Conservation (phyloP, 1,140 invertebrate genomes). For the Achroia grisella region DNA sequence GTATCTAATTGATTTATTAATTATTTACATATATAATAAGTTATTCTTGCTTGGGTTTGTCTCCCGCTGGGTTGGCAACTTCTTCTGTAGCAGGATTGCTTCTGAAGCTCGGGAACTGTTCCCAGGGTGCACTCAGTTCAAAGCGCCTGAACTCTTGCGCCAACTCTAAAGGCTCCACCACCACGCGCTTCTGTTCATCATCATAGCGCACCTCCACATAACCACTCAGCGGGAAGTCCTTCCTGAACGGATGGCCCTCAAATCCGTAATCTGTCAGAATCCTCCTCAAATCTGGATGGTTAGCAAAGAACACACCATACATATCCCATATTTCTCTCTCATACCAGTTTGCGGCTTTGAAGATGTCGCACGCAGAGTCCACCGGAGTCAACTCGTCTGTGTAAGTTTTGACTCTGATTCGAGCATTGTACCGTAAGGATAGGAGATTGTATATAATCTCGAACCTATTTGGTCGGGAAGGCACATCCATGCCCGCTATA, state of each 20-base stretch:
- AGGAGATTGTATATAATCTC: constrained; percentile 97
- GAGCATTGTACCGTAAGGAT: constrained; percentile 91
- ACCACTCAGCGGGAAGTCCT: constrained; percentile 97
- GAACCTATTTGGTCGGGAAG: constrained; percentile 87
- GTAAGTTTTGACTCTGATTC: constrained; percentile 97
- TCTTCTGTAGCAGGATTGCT: constrained; percentile 75
- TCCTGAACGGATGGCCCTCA: constrained; percentile 98
- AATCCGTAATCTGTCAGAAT: constrained; percentile 99
- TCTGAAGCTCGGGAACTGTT: constrained; percentile 94
- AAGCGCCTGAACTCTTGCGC: constrained; percentile 98
- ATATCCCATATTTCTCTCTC: constrained; percentile 99
- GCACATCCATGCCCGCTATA: constrained; percentile 93
- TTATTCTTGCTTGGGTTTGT: constrained; percentile 56
- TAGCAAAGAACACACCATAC: constrained; percentile 98
- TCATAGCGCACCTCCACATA: constrained; percentile 99
- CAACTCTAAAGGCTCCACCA: constrained; percentile 96
- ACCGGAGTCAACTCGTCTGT: constrained; percentile 98
- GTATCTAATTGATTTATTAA: constrained; percentile 1
- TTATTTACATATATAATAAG: constrained; percentile 4
- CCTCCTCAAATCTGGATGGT: constrained; percentile 97
- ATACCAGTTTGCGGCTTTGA: constrained; percentile 96
- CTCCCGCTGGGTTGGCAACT: constrained; percentile 54
- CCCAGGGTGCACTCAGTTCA: constrained; percentile 97
- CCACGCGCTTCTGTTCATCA: constrained; percentile 95
- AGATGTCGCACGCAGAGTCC: constrained; percentile 88